Percentiles rank a stretch among this genome's conserved stretches.
phyloP scores from a whole-genome alignment of 2,888 invertebrate genomes.

The Drosophila mulleri region DNA sequence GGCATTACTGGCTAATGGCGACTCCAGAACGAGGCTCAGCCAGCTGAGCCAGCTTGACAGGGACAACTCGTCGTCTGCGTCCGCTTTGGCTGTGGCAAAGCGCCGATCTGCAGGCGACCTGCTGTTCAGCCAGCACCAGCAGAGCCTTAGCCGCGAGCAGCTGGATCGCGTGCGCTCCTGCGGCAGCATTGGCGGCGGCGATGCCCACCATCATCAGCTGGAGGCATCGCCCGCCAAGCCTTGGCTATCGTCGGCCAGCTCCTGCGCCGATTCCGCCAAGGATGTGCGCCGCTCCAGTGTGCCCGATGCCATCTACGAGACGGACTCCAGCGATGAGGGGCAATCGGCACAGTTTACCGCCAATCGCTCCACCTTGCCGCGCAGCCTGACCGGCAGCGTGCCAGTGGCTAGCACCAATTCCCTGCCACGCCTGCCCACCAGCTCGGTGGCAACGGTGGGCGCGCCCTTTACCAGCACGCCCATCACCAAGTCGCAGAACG shows the following conservation, averaged over 20 bases:
- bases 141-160: conserved; percentile 91
- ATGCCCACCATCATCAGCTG: conserved; percentile 80
- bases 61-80: conserved; percentile 88
- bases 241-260: conserved; percentile 81
- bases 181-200: conserved; percentile 92
- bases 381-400: conserved; percentile 86
- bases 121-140: conserved; percentile 91
- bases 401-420: conserved; percentile 89
- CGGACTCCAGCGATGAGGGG: conserved; percentile 82
- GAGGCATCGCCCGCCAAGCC: conserved; percentile 83
- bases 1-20: conserved; percentile 92
- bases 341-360: conserved; percentile 84
- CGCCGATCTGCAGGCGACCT: conserved; percentile 93
- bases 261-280: conserved; percentile 70
- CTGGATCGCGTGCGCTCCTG: conserved; percentile 91
- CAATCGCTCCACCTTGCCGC: conserved; percentile 87
- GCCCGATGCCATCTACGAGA: conserved; percentile 85
- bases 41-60: conserved; percentile 88
- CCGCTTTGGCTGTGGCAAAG: conserved; percentile 89
- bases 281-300: conserved; percentile 87
- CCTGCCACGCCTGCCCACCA: conserved; percentile 90
- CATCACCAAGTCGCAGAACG: conserved; percentile 88
- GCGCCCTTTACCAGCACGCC: conserved; percentile 83
- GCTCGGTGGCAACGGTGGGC: conserved; percentile 61
- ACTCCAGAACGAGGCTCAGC: conserved; percentile 92